Evolutionary conservation across 2,888 invertebrate species (phyloP), one percentile per base, ranked within the genome.

Genomic region (Epinotia bilunana): DNA sequence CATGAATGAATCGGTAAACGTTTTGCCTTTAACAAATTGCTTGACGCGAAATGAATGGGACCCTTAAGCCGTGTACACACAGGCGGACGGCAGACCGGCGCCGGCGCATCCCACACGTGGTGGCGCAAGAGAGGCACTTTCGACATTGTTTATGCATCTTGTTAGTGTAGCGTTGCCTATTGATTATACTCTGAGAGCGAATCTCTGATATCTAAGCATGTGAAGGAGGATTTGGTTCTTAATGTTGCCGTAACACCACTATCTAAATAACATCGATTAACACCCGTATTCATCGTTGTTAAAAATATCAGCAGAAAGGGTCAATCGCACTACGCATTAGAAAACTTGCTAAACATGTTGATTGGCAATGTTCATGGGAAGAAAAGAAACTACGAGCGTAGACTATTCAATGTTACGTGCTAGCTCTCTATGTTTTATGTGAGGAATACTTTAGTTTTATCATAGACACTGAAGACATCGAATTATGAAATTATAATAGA

Each of bases 61-160:
- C 90, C 89, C 90, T 88, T 89, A 89, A 89, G 87, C 86, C 83
- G 84, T 85, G 86, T 87, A 87, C 87, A 85, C 83, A 86, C 84
- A 85, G 87, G 82, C 81, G 83, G 86, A 83, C 87, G 86, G 85
- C 86, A 84, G 83, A 82, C 81, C 83, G 91, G 88, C 90, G 93
- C 93, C 92, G 83, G 87, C 86, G 85, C 91, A 93, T 93, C 93
- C 93, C 92, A 93, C 93, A 92, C 92, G 83, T 90, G 87, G 88
- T 93, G 92, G 91, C 91, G 93, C 88, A 93, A 94, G 90, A 86
- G 91, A 90, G 89, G 91, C 91, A 90, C 90, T 93, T 92, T 92
- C 92, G 85, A 90, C 91, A 91, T 83, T 84, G 89, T 93, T 93
- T 93, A 91, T 86, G 79, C 85, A 87, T 83, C 85, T 88, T 82